Evolutionary conservation across 2,113 vertebrate species (phyloP).

Genomic region (Eulemur rufifrons): DNA sequence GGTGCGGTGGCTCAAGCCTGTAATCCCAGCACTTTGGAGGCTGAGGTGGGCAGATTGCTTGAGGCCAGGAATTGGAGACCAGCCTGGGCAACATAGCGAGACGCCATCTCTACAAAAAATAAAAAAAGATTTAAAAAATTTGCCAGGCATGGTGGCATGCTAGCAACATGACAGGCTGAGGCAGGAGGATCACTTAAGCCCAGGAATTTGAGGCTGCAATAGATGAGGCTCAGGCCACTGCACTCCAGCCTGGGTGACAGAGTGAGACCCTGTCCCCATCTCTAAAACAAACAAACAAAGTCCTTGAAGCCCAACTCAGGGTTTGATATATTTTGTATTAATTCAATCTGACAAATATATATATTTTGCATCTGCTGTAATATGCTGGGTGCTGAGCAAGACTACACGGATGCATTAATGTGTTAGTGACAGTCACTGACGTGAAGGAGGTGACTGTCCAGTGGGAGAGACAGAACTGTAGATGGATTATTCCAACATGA

Average conservation of each 20-base stretch:
- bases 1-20: no score
- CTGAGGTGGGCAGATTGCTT: no score
- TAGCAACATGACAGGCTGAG: not conserved
- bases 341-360: not conserved
- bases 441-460: not conserved
- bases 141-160: not conserved
- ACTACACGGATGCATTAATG: fast-evolving
- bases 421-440: not conserved
- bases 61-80: no score
- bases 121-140: no score
- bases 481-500: not conserved
- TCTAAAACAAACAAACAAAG: not conserved
- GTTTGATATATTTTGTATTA: not conserved
- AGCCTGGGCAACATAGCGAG: no score
- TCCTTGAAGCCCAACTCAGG: not conserved
- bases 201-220: not conserved
- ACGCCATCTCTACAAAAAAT: no score
- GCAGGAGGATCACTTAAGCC: not conserved
- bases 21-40: no score
- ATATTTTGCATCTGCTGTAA: not conserved
- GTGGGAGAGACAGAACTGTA: not conserved
- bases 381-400: not conserved
- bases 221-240: no score
- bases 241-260: not conserved
- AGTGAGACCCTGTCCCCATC: not conserved